A percentile compares a stretch with the other conserved stretches of the same genome.
Evolutionary conservation across 1,140 invertebrate genomes (phyloP).

Genomic region (Caerostris extrusa): DNA sequence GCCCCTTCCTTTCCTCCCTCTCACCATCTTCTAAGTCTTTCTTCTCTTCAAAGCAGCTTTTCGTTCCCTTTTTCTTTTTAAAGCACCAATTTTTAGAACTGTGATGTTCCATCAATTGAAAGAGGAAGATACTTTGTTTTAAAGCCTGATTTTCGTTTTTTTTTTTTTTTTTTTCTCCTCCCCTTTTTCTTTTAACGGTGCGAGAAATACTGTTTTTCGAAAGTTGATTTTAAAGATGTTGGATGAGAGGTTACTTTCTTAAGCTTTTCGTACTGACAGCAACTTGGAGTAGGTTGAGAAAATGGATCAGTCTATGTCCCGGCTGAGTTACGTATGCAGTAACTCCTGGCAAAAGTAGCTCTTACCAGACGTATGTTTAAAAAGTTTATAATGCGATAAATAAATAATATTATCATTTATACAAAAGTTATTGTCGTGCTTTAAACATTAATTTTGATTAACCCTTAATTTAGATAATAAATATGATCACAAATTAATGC

Average conservation of each 20-base stretch:
- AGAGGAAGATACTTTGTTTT: conserved; percentile 54
- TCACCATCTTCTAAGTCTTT: conserved; percentile 57
- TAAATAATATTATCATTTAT: too few species aligned
- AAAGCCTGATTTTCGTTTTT: background rate
- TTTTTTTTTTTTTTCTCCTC: too few species aligned
- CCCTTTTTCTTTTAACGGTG: background rate
- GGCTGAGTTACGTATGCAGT: background rate
- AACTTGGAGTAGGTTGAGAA: background rate
- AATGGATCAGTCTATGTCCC: background rate
- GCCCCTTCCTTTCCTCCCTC: background rate
- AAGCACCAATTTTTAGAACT: background rate
- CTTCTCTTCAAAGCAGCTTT: background rate
- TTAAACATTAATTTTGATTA: too few species aligned
- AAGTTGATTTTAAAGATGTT: conserved; percentile 70
- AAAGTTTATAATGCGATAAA: too few species aligned
- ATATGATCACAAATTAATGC: too few species aligned
- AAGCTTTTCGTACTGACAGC: conserved; percentile 27
- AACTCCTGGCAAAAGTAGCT: background rate
- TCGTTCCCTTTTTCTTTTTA: background rate
- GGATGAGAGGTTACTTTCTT: conserved; percentile 38
- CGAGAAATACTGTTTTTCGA: background rate
- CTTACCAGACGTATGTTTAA: too few species aligned
- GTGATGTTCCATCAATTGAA: conserved; percentile 36
- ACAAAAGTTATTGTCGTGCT: too few species aligned
- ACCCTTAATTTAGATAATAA: too few species aligned